These are phyloP conservation scores for Pyrochroa serraticornis DNA, from an alignment of 2,888 invertebrate species.

Conservation along the genomic window DNA sequence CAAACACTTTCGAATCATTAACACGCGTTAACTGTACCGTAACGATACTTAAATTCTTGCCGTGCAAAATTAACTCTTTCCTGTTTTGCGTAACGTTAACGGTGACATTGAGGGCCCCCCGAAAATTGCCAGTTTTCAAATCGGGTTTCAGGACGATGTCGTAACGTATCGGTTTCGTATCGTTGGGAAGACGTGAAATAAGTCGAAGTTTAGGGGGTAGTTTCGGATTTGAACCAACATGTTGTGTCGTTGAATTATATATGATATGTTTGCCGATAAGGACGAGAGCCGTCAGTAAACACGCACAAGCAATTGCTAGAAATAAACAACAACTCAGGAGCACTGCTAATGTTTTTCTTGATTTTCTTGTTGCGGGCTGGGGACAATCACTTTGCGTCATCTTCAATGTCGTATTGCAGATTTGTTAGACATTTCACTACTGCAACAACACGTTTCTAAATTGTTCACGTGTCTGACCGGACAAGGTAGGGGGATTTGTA, in stretches of 20 bases:
- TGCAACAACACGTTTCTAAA: slow-evolving; percentile 22
- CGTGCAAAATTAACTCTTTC: slow-evolving; percentile 46
- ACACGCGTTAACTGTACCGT: slow-evolving; percentile 38
- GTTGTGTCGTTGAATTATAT: slow-evolving; percentile 32
- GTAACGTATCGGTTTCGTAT: slow-evolving; percentile 67
- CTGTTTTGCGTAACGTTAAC: slow-evolving; percentile 53
- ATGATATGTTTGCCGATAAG: slow-evolving; percentile 50
- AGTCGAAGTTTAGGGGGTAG: neutral
- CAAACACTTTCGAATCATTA: slow-evolving; percentile 31
- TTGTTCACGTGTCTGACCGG: slow-evolving; percentile 26
- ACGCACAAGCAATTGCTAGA: slow-evolving; percentile 50
- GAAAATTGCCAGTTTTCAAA: slow-evolving; percentile 64
- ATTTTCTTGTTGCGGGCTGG: slow-evolving; percentile 23
- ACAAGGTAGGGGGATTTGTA: slow-evolving; percentile 20
- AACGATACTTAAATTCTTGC: slow-evolving; percentile 46
- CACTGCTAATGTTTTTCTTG: slow-evolving; percentile 37
- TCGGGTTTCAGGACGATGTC: slow-evolving; percentile 69
- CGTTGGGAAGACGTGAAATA: slow-evolving; percentile 63
- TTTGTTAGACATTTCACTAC: slow-evolving; percentile 35
- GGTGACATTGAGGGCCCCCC: slow-evolving; percentile 64
- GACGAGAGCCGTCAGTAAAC: slow-evolving; percentile 51
- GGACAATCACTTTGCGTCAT: slow-evolving; percentile 21
- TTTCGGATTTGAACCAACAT: neutral
- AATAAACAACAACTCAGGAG: slow-evolving; percentile 53
- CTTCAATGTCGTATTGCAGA: slow-evolving; percentile 9